phyloP scores from a whole-genome alignment of 2,888 invertebrate genomes.

The Buathra laborator region DNA sequence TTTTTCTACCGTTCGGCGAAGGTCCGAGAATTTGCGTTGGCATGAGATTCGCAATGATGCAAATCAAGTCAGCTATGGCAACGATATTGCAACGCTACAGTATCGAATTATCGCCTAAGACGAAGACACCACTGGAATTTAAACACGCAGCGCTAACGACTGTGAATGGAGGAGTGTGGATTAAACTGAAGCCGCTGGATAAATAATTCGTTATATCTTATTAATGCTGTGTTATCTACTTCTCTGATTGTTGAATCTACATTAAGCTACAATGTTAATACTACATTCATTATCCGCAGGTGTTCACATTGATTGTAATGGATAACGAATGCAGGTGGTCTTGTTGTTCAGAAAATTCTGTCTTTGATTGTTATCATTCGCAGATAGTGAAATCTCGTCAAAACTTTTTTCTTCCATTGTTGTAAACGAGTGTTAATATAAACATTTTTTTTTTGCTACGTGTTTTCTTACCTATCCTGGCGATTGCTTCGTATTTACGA shows the following conservation, averaged over 20 bases:
- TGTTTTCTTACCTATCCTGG: too few relatives aligned
- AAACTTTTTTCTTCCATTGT: too few relatives aligned
- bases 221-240: neutral
- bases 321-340: too few relatives aligned
- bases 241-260: neutral
- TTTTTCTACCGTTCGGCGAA: conserved; percentile 30
- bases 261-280: too few relatives aligned
- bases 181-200: neutral
- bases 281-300: neutral
- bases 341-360: too few relatives aligned
- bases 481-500: too few relatives aligned
- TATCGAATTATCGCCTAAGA: conserved; percentile 58
- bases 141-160: neutral
- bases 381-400: too few relatives aligned
- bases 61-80: conserved; percentile 70
- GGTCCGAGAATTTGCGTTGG: conserved; percentile 78
- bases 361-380: too few relatives aligned
- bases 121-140: neutral
- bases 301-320: too few relatives aligned
- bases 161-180: neutral
- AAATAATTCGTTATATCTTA: neutral
- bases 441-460: too few relatives aligned
- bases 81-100: conserved; percentile 69
- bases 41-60: conserved; percentile 73
- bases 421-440: too few relatives aligned